These are phyloP conservation scores for Dendrolimus kikuchii DNA, from an alignment of 1,140 invertebrate genomes.

Conservation along the genomic window DNA sequence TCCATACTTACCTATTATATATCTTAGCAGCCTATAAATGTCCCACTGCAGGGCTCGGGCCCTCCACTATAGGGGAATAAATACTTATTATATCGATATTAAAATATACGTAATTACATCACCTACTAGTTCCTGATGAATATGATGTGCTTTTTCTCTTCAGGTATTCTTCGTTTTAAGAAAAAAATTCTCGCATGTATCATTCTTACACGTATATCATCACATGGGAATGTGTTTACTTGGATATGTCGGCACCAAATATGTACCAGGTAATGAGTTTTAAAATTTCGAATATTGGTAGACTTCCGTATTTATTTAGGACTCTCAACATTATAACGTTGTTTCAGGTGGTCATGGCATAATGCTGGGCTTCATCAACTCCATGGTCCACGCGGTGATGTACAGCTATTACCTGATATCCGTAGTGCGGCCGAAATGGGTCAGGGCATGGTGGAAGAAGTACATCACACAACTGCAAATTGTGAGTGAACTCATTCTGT, in stretches of 20 bases:
- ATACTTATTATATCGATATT: too few relatives aligned
- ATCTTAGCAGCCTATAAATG: too few relatives aligned
- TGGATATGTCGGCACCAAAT: constrained; percentile 78
- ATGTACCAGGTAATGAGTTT: constrained; percentile 74
- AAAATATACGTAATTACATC: too few relatives aligned
- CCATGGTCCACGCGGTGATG: constrained; percentile 86
- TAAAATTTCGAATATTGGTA: too few relatives aligned
- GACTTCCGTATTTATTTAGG: too few relatives aligned
- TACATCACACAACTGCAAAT: constrained; percentile 87
- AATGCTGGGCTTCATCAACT: constrained; percentile 81
- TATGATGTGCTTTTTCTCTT: neutral
- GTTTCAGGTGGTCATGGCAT: constrained; percentile 79
- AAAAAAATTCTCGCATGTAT: constrained; percentile 88
- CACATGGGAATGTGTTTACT: constrained; percentile 84
- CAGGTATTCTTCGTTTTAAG: constrained; percentile 88
- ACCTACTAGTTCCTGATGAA: too few relatives aligned
- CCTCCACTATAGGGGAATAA: too few relatives aligned
- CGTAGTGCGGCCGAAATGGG: constrained; percentile 76
- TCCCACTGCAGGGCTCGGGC: too few relatives aligned
- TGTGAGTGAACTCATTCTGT: constrained; percentile 39
- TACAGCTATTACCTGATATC: constrained; percentile 82
- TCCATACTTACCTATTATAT: too few relatives aligned
- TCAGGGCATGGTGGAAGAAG: constrained; percentile 89
- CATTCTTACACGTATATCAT: constrained; percentile 91
- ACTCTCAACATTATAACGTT: neutral